phyloP scores from a whole-genome alignment of 92 coral and sea anemone genomes.

The Metridium senile region DNA sequence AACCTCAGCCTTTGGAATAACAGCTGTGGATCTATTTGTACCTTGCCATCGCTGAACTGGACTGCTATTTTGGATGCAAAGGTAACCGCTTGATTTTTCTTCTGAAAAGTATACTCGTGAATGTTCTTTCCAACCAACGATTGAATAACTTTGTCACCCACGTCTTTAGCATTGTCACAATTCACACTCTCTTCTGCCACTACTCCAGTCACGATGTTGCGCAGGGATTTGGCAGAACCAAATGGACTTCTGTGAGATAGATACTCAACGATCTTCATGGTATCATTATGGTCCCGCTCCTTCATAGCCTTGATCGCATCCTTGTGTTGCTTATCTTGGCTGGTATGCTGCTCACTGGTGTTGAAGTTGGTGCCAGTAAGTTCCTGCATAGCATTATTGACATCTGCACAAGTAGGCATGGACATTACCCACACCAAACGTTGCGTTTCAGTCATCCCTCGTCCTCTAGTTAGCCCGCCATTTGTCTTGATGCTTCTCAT shows the following conservation, averaged over 20 bases:
- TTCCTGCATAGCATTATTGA: constrained; percentile 26
- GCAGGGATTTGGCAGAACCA: not conserved
- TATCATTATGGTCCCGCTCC: constrained; percentile 29
- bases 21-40: constrained; percentile 59
- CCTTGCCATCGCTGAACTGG: constrained; percentile 38
- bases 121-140: constrained; percentile 37
- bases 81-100: constrained; percentile 43
- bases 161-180: constrained; percentile 29
- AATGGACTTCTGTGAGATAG: constrained; percentile 12
- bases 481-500: constrained; percentile 47
- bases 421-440: constrained; percentile 46
- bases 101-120: constrained; percentile 29
- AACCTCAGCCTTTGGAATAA: constrained; percentile 58
- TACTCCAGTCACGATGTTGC: constrained; percentile 39
- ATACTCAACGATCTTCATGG: not conserved
- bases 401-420: constrained; percentile 38
- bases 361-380: constrained; percentile 8
- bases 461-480: constrained; percentile 60
- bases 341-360: constrained; percentile 19
- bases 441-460: constrained; percentile 51
- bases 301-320: constrained; percentile 9
- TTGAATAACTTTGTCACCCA: constrained; percentile 20
- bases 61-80: constrained; percentile 56
- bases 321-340: constrained; percentile 19
- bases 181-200: constrained; percentile 42